Base-by-base conservation (phyloP, 30 jellyfish, hydroid and myxozoan species). In the Turritopsis dohrnii region DNA sequence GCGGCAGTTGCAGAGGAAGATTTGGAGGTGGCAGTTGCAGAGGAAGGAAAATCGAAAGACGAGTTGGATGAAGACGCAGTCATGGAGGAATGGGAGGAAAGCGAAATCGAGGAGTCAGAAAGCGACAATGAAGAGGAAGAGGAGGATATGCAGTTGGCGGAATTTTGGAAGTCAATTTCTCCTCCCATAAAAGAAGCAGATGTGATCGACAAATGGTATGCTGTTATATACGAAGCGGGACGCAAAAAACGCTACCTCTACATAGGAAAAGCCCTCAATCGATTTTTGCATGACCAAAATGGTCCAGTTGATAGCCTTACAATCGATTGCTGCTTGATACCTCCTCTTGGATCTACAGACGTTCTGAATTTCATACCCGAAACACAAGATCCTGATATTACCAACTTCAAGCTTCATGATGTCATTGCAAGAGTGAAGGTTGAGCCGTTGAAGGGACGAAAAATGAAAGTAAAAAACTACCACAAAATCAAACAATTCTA, bases 361-460 rank as follows among this genome's bases (percentile, higher is more conserved):
- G n/a, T 16, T n/a, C 72, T 54, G 72, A n/a, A 54, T 16, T 16
- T 54, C 19, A 54, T 16, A 16, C 72, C 72, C n/a, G 72, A 54
- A 54, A 54, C 18, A 16, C 72, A 54, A 54, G 19, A 18, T 16
- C 19, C 18, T n/a, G 72, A 54, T 54, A 54, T 54, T n/a, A 16
- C 72, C 18, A n/a, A 18, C 19, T 54, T 54, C n/a, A 18, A 54
- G 19, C 18, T 54, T 54, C n/a, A 18, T 16, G 72, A 54, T n/a
- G n/a, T 54, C n/a, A 54, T 54, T 54, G 72, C n/a, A 16, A 18
- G 72, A n/a, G 72, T 54, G 18, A n/a, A 54, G n/a, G 72, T 16
- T n/a, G 72, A 54, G 19, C 72, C 72, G n/a, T 16, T 54, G 72
- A 18, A n/a, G 72, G 72, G 72, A 54, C 72, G 72, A 18, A 54